These are phyloP conservation scores for Germaria angustata DNA, from an alignment of 2,888 invertebrate species.

Conservation along the genomic window DNA sequence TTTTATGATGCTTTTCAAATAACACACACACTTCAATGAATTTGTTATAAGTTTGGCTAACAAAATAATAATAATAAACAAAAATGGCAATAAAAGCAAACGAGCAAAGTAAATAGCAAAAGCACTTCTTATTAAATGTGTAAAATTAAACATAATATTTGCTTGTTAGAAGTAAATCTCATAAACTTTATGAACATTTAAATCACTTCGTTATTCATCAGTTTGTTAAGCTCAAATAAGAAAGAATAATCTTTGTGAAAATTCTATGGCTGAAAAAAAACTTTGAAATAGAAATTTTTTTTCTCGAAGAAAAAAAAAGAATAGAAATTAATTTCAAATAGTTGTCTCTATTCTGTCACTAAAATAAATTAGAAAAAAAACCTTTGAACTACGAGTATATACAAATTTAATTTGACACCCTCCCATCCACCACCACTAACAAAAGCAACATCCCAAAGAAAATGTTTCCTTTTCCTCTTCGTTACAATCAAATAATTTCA, in stretches of 20 bases:
- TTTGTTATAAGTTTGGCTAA: background rate
- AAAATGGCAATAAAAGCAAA: background rate
- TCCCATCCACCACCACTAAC: background rate
- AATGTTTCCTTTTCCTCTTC: background rate
- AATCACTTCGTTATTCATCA: background rate
- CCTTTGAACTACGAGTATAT: background rate
- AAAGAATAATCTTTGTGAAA: background rate
- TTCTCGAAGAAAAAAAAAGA: background rate
- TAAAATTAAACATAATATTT: background rate
- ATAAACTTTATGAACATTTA: background rate
- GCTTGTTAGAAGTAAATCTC: background rate
- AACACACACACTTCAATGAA: background rate
- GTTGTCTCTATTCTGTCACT: background rate
- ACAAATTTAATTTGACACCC: no score
- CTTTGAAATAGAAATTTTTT: no score
- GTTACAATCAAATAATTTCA: background rate
- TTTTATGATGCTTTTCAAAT: background rate
- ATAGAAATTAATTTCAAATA: slow-evolving; percentile 35
- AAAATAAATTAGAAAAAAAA: slow-evolving; percentile 37
- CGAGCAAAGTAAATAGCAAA: background rate
- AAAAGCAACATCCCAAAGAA: background rate
- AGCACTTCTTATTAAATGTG: background rate
- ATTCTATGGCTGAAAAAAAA: no score
- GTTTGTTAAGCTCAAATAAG: background rate
- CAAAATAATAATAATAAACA: background rate